A percentile compares a stretch with the other conserved stretches of the same genome.
Evolutionary conservation across 1,140 invertebrate species (phyloP).

Genomic region (Scaptomyza graminum): DNA sequence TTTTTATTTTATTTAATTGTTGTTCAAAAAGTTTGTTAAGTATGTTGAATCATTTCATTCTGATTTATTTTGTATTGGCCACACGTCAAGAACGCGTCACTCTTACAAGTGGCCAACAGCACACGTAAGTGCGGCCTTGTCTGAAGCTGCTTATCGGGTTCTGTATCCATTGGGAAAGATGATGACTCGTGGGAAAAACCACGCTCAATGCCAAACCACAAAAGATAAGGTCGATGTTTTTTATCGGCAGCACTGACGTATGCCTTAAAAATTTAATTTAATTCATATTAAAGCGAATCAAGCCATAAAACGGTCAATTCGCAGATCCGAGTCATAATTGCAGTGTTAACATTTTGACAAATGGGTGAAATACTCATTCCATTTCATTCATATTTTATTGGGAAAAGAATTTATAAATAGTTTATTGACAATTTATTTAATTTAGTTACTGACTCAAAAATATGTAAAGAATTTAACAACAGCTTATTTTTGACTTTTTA

Average conservation of each 20-base stretch:
- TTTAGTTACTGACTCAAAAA: too few species aligned
- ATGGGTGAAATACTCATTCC: too few species aligned
- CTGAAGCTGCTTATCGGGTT: conserved; percentile 24
- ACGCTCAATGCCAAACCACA: conserved; percentile 42
- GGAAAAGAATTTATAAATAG: background rate
- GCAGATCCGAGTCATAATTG: background rate
- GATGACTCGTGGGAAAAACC: conserved; percentile 63
- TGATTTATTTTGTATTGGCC: conserved; percentile 5
- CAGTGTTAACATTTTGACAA: too few species aligned
- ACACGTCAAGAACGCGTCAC: conserved; percentile 66
- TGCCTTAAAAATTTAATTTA: background rate
- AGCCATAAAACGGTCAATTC: background rate
- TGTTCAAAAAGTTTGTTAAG: conserved; percentile 12
- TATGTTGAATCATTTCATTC: conserved; percentile 13
- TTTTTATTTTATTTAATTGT: background rate
- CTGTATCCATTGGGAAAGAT: conserved; percentile 53
- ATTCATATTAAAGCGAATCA: background rate
- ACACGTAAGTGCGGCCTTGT: conserved; percentile 30
- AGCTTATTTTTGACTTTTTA: too few species aligned
- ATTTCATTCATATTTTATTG: too few species aligned
- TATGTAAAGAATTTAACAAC: too few species aligned
- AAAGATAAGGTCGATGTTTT: conserved; percentile 26
- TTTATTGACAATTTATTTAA: background rate
- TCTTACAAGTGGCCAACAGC: conserved; percentile 20
- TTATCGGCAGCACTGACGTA: conserved; percentile 33